Conservation (phyloP, 2,797 vertebrate genomes). For the Glossophaga mutica region DNA sequence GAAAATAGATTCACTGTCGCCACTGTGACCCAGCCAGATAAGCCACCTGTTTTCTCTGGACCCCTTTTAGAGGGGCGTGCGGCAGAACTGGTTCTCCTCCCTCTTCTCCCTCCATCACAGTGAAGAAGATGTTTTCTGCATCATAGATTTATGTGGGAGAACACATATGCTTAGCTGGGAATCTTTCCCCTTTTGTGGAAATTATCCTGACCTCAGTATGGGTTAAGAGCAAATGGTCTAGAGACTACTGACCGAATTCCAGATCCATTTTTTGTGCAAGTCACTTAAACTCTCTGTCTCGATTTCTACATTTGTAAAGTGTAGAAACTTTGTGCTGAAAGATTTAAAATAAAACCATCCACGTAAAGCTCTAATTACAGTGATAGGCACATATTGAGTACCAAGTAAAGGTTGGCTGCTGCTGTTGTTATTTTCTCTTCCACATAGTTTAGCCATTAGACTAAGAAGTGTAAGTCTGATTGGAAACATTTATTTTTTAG, state of each 20-base stretch:
- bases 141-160: not conserved
- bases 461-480: constrained; percentile 22
- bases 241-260: not conserved
- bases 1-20: not conserved
- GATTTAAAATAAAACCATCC: not conserved
- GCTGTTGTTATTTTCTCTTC: not conserved
- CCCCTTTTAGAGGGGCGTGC: not conserved
- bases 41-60: not conserved
- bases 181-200: not conserved
- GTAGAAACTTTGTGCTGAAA: not conserved
- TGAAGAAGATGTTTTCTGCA: not conserved
- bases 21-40: not conserved
- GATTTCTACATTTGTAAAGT: not conserved
- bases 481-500: not conserved
- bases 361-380: not conserved
- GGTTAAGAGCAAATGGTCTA: not conserved
- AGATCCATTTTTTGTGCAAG: not conserved
- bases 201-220: not conserved
- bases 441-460: not conserved
- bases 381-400: not conserved
- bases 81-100: not conserved
- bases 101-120: not conserved
- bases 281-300: not conserved
- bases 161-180: not conserved
- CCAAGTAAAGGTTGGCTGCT: not conserved